Conservation (phyloP, 2,888 invertebrate species). For the Periphyllus acericola region DNA sequence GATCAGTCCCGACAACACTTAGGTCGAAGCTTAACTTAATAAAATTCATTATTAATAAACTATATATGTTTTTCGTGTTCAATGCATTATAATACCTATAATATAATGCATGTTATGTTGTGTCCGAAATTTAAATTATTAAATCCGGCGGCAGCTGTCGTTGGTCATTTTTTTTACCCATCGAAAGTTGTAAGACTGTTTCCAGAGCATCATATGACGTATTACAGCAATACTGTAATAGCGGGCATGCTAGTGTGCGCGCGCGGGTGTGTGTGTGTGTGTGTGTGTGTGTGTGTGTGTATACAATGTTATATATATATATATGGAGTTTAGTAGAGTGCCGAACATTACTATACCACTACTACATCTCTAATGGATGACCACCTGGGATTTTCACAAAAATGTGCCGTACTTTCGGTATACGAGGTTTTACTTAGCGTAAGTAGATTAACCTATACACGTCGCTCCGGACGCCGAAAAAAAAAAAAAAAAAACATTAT, state of each 20-base stretch:
- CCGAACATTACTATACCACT: conserved; percentile 7
- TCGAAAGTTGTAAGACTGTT: neutral
- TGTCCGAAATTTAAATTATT: too few species aligned
- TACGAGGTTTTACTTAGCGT: conserved; percentile 27
- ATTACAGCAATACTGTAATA: conserved; percentile 5
- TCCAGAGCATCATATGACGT: neutral
- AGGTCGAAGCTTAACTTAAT: too few species aligned
- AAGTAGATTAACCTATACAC: conserved; percentile 33
- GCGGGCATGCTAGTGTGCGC: neutral
- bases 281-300: too few species aligned
- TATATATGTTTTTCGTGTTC: too few species aligned
- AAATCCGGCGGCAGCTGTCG: neutral
- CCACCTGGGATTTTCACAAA: conserved; percentile 54
- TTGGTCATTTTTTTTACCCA: neutral
- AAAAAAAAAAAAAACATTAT: neutral
- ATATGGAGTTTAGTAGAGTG: conserved; percentile 2
- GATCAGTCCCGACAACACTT: too few species aligned
- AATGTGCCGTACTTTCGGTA: conserved; percentile 1
- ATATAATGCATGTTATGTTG: neutral
- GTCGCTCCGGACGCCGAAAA: neutral
- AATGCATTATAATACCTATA: too few species aligned
- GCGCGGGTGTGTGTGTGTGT: too few species aligned
- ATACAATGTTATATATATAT: neutral
- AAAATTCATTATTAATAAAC: too few species aligned
- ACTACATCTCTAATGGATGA: conserved; percentile 43